Percentiles rank a stretch among this genome's conserved stretches.
These are phyloP conservation scores for Grus americana DNA, from an alignment of 2,113 vertebrate genomes.

Conservation along the genomic window DNA sequence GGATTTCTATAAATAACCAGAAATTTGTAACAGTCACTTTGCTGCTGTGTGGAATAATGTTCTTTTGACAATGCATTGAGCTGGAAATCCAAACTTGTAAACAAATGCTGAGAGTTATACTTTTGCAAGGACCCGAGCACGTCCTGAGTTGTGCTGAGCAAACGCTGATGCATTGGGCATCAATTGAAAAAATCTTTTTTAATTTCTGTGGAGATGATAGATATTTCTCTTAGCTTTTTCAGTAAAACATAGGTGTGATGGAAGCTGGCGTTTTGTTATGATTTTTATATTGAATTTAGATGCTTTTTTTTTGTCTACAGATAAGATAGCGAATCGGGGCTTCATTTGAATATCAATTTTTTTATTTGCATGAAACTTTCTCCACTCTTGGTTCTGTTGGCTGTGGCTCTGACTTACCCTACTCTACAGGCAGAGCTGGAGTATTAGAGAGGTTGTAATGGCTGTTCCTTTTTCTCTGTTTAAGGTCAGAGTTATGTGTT, in stretches of 20 bases:
- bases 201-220: neutral
- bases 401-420: neutral
- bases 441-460: neutral
- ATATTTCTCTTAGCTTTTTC: neutral
- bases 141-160: neutral
- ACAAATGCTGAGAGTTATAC: neutral
- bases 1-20: conserved; percentile 53
- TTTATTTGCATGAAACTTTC: neutral
- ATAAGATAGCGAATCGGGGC: neutral
- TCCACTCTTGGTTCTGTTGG: neutral
- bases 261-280: neutral
- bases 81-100: conserved; percentile 18
- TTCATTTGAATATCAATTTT: neutral
- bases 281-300: neutral
- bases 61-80: conserved; percentile 52
- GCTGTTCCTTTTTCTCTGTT: neutral
- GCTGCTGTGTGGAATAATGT: conserved; percentile 32
- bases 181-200: neutral
- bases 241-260: neutral
- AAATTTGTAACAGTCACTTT: conserved; percentile 28
- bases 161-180: neutral
- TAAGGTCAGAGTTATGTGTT: neutral
- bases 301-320: neutral
- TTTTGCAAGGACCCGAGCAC: neutral
- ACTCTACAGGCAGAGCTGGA: neutral